Evolutionary conservation across 2,113 vertebrate species (phyloP), one percentile per base, ranked within the genome.

Genomic region (Myrmophylax atrothorax): DNA sequence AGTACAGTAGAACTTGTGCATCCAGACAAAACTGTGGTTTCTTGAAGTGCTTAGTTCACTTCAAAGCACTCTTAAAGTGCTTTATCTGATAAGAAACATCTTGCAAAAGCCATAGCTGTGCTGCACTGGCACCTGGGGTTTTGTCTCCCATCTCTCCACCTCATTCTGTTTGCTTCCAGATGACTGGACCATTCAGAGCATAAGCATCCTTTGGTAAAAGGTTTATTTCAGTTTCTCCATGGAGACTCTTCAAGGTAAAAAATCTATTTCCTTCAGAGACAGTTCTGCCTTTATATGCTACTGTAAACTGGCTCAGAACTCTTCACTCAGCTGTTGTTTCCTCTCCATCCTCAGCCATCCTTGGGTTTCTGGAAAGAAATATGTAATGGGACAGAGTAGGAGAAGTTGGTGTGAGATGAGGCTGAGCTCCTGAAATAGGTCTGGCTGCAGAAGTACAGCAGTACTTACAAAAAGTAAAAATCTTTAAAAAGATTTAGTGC

Each of bases 291-390:
- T 96, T 96, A 82, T 94, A 29, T 28, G 47, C 17, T 87, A 18
- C 62, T 89, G 53, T 78, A 83, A 66, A 91, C 58, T 76, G 58
- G 23, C 66, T 94, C 85, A 77, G 76, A 93, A 46, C 66, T 70
- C 72, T 82, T 69, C 81, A 33, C 69, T 13, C 44, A 26, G 66
- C 64, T 84, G 49, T 37, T 92, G 94, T 95, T 97, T 87, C 84
- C 91, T 73, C 53, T 86, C 56, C 20, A 6, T 87, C 92, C 69
- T 84, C 64, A 89, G 69, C 73, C 53, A 31, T 75, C 31, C 15
- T 62, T 64, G 53, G n/a, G 60, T 55, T 87, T 95, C 72, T 92
- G 94, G 94, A 97, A 96, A 96, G 68, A 96, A 52, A 87, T 60
- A 62, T 75, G 85, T 88, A 87, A 70, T 67, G 75, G 76, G 64